Evolutionary conservation across 2,797 vertebrate species (phyloP), one percentile per base, ranked within the genome.

Genomic region (Pelobates cultripes): DNA sequence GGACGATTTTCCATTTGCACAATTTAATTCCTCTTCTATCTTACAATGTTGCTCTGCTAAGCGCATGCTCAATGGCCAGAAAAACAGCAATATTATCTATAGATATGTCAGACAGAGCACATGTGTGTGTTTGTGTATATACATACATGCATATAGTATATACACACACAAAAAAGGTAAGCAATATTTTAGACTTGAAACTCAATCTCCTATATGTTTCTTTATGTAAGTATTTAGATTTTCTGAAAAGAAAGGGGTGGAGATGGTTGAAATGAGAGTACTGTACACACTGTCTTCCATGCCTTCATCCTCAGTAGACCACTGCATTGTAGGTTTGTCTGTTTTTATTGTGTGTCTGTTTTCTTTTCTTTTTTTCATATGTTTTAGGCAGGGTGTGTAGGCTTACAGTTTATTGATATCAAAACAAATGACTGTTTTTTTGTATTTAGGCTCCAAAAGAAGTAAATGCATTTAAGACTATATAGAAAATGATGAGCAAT

Each of bases 391-490:
- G 61, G 60, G 45, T 68, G 43, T 74, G 0, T 3, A 40, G 47
- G 57, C 70, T 82, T 73, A 9, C 42, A 77, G 47, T 77, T 75
- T 28, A 13, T 44, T 41, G 63, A 66, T 66, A 5, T 1, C 69
- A 66, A 69, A 28, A 71, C 14, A 43, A 72, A 67, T 63, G 28
- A 53, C 42, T 44, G 13, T 45, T 51, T 28, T 75, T 61, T 43
- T 66, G 4, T 63, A 45, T 44, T 13, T 53, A 43, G 45, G 44
- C 9, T 44, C 6, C 40, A 63, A 15, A 47, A 70, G 12, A 63
- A 76, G 41, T 40, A 28, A 51, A 64, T 7, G 6, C 28, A 10
- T 64, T 64, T 64, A 10, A 64, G 10, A 40, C 14, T 57, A 12
- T 28, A 6, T 2, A 40, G 5, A 8, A 17, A 60, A 64, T 4